phyloP scores from a whole-genome alignment of 2,113 vertebrate species.

The Galbula dea region DNA sequence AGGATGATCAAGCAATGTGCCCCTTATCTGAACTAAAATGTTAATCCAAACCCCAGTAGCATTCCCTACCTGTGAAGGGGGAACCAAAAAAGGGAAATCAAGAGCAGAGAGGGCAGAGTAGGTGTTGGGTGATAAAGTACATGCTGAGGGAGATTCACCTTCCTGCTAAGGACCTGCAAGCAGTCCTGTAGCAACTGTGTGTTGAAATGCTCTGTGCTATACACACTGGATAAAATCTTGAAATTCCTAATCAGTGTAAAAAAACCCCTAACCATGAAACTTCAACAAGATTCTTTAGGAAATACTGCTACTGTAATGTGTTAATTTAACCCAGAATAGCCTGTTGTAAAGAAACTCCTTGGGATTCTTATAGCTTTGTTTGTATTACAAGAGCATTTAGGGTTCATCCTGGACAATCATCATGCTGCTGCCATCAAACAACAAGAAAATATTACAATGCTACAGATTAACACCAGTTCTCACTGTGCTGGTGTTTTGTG shows the following conservation, averaged over 20 bases:
- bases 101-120: not conserved
- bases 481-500: rapidly evolving
- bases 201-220: not conserved
- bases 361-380: not conserved
- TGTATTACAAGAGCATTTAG: not conserved
- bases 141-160: not conserved
- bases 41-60: not conserved
- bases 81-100: not conserved
- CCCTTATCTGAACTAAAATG: not conserved
- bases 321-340: not conserved
- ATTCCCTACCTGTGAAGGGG: not conserved
- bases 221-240: rapidly evolving
- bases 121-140: not conserved
- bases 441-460: not conserved
- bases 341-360: not conserved
- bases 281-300: not conserved
- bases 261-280: not conserved
- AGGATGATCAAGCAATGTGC: not conserved
- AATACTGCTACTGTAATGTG: too few relatives aligned
- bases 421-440: not conserved
- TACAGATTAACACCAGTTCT: too few relatives aligned
- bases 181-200: rapidly evolving
- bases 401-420: not conserved
- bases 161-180: too few relatives aligned
- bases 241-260: not conserved